Evolutionary conservation across 2,113 vertebrate genomes (phyloP).

Genomic region (Plestiodon gilberti): DNA sequence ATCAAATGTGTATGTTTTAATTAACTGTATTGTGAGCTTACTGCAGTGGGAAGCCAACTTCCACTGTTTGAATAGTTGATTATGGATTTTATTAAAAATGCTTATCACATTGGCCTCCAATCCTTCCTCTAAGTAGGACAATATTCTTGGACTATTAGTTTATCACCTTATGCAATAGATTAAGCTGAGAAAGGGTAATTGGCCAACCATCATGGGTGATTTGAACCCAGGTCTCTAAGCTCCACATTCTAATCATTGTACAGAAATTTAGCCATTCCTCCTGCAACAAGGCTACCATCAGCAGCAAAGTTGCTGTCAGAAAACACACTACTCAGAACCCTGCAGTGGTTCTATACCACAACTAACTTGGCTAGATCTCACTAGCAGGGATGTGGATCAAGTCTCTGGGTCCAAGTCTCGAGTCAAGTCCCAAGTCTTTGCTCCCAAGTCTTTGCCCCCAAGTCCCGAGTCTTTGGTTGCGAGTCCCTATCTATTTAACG

Average conservation of each 20-base stretch:
- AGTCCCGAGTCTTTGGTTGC: too few species aligned
- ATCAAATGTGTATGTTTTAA: neutral
- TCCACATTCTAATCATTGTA: too few species aligned
- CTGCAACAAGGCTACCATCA: too few species aligned
- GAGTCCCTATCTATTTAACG: too few species aligned
- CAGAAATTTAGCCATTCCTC: too few species aligned
- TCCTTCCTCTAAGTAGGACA: neutral
- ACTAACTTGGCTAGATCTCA: neutral
- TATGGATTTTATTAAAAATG: neutral
- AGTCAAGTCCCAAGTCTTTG: too few species aligned
- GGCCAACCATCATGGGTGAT: too few species aligned
- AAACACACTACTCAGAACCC: neutral
- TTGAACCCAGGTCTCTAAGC: too few species aligned
- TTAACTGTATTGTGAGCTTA: neutral
- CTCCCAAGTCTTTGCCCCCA: too few species aligned
- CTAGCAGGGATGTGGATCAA: too few species aligned
- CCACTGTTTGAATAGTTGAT: neutral
- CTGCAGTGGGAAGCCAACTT: neutral
- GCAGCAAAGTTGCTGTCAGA: neutral
- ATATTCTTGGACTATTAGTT: too few species aligned
- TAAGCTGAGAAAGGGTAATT: neutral
- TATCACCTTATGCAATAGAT: neutral
- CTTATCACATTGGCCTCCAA: neutral
- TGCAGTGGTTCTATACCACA: neutral
- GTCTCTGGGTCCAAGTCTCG: too few species aligned